These are phyloP conservation scores for Hypsopygia costalis DNA, from an alignment of 2,888 invertebrate species.

Conservation along the genomic window DNA sequence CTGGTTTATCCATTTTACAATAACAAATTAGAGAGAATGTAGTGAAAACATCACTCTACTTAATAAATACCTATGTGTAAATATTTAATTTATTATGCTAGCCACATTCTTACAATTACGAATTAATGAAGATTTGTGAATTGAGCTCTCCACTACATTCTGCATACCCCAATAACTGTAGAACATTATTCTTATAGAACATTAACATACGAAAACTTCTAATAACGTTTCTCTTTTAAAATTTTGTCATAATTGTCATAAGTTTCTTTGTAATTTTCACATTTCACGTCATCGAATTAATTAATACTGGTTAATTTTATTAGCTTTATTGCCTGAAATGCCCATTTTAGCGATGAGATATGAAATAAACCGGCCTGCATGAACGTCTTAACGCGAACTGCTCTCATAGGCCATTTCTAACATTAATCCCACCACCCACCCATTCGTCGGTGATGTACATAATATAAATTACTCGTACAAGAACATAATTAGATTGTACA, in stretches of 20 bases:
- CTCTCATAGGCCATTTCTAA: constrained; percentile 41
- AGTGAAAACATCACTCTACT: constrained; percentile 20
- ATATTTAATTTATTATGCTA: constrained; percentile 18
- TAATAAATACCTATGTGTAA: constrained; percentile 14
- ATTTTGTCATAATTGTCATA: constrained; percentile 11
- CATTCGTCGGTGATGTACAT: constrained; percentile 30
- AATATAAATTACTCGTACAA: constrained; percentile 35
- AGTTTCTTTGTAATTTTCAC: not conserved
- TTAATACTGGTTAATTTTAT: constrained; percentile 54
- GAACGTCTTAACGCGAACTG: constrained; percentile 14
- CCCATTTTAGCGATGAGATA: constrained; percentile 31
- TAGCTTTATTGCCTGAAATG: constrained; percentile 33
- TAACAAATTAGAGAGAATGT: constrained; percentile 37
- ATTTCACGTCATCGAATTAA: constrained; percentile 7
- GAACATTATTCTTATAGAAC: constrained; percentile 6
- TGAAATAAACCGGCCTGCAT: constrained; percentile 38
- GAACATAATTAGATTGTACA: constrained; percentile 47
- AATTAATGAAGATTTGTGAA: constrained; percentile 23
- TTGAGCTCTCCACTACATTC: constrained; percentile 41
- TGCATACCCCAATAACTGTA: constrained; percentile 12
- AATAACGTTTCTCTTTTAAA: not conserved
- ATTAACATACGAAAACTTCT: constrained; percentile 3
- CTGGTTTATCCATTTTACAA: constrained; percentile 37
- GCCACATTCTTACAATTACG: constrained; percentile 12
- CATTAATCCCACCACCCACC: constrained; percentile 28